Evolutionary conservation across 2,797 vertebrate species (phyloP), one percentile per base, ranked within the genome.

Genomic region (Microctenopoma lineatum): DNA sequence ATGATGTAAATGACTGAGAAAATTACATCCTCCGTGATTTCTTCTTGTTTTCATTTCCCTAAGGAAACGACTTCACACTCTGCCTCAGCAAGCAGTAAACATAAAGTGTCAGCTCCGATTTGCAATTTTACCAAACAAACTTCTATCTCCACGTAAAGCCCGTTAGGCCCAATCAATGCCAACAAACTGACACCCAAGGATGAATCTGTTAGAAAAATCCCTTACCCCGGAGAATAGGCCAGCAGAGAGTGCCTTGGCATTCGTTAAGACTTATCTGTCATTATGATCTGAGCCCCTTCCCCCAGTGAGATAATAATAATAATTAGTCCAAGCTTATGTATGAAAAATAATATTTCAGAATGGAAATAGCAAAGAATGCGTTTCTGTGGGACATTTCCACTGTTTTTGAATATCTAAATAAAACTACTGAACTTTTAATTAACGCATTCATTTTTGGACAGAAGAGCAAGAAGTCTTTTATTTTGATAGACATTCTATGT

Each of bases 241-340:
- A 81, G 80, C 48, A 46, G 61, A 66, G 80, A 63, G 63, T 27
- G 81, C 59, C 62, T 79, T 79, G 70, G 73, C 82, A 80, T 87
- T 86, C 77, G 71, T 83, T 73, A 87, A 83, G 80, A 86, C 75
- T 75, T 67, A 89, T 90, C 87, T 14, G 53, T 93, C 90, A 90
- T 86, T 84, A 79, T 84, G 72, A 92, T 90, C 87, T 59, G 77
- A 83, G 71, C 83, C 83, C 67, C 74, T 6, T 56, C 74, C 74
- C 85, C 85, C 70, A 81, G 90, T 86, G 70, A 80, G 82, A 88
- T 84, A 84, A 91, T 84, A 88, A 91, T 84, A 88, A 34, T 83
- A 55, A 88, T 90, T 87, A 86, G 77, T 86, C 64, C 54, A 55
- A 59, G 69, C 70, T 84, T 65, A 79, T 86, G 87, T 85, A 78